Conservation (phyloP, 1,140 invertebrate genomes). For the Daktulosphaira vitifoliae region DNA sequence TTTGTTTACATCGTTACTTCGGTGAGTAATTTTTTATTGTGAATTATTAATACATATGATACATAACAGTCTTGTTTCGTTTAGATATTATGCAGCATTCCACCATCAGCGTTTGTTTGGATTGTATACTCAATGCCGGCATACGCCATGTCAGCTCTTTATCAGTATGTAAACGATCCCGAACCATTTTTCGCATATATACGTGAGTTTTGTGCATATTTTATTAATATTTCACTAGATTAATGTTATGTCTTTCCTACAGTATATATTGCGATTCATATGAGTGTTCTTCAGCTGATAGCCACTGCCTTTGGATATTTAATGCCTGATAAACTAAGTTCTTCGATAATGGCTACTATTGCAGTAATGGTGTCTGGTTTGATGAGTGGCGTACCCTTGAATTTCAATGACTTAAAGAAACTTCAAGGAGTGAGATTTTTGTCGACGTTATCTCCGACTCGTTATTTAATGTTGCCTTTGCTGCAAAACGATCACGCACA, state of each 20-base stretch:
- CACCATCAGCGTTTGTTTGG: constrained; percentile 60
- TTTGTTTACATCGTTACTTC: constrained; percentile 68
- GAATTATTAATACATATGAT: not conserved
- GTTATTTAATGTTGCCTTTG: constrained; percentile 63
- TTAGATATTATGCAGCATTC: constrained; percentile 44
- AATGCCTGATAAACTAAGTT: constrained; percentile 50
- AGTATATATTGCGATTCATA: constrained; percentile 70
- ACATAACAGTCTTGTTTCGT: constrained; percentile 4
- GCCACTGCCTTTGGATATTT: constrained; percentile 60
- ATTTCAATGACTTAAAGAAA: constrained; percentile 17
- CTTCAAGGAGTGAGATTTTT: constrained; percentile 47
- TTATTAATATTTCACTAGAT: too few species aligned
- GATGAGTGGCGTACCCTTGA: constrained; percentile 36
- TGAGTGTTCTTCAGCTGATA: constrained; percentile 66
- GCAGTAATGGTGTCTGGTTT: constrained; percentile 55
- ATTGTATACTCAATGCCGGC: constrained; percentile 74
- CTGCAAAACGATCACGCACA: constrained; percentile 56
- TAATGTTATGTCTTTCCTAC: constrained; percentile 37
- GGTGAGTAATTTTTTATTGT: constrained; percentile 47
- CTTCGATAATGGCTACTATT: constrained; percentile 52
- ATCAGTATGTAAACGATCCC: constrained; percentile 54
- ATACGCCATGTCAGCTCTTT: constrained; percentile 78
- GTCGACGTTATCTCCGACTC: constrained; percentile 52
- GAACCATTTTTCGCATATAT: constrained; percentile 65
- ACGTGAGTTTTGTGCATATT: constrained; percentile 46